A percentile compares a stretch with the other conserved stretches of the same genome.
Conservation (phyloP, 2,113 vertebrate species). For the Neomonachus schauinslandi region DNA sequence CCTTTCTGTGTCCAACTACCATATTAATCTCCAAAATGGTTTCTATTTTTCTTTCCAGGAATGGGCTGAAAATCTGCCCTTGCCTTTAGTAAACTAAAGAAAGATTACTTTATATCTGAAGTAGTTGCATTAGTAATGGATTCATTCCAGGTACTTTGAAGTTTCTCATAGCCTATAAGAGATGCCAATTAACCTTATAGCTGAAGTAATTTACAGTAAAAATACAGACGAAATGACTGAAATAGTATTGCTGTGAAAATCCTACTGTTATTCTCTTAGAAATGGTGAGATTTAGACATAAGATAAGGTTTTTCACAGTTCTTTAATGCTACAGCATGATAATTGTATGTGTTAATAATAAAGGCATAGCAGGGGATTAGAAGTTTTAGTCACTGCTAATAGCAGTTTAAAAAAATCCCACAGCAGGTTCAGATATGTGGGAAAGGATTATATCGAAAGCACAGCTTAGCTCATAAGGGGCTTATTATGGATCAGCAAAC, state of each 20-base stretch:
- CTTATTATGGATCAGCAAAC: constrained; percentile 64
- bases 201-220: constrained; percentile 82
- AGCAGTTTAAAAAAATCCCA: constrained; percentile 70
- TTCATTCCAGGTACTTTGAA: constrained; percentile 80
- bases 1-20: constrained; percentile 27
- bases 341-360: constrained; percentile 77
- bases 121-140: constrained; percentile 81
- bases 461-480: constrained; percentile 24
- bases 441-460: constrained; percentile 54
- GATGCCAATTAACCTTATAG: constrained; percentile 84
- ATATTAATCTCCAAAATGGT: constrained; percentile 29
- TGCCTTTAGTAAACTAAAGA: constrained; percentile 78
- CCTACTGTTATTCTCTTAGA: background rate
- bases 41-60: constrained; percentile 58
- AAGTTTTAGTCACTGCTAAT: constrained; percentile 80
- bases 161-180: constrained; percentile 79
- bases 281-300: constrained; percentile 57
- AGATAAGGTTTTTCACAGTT: constrained; percentile 55
- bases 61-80: constrained; percentile 60
- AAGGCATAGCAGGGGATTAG: constrained; percentile 73
- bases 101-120: constrained; percentile 82
- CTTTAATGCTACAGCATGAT: constrained; percentile 51
- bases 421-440: constrained; percentile 64
- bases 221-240: constrained; percentile 74
- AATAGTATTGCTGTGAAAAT: constrained; percentile 67